Percentiles rank a stretch among this genome's conserved stretches.
phyloP scores from a whole-genome alignment of 2,113 vertebrate genomes.

The Ochotona princeps region DNA sequence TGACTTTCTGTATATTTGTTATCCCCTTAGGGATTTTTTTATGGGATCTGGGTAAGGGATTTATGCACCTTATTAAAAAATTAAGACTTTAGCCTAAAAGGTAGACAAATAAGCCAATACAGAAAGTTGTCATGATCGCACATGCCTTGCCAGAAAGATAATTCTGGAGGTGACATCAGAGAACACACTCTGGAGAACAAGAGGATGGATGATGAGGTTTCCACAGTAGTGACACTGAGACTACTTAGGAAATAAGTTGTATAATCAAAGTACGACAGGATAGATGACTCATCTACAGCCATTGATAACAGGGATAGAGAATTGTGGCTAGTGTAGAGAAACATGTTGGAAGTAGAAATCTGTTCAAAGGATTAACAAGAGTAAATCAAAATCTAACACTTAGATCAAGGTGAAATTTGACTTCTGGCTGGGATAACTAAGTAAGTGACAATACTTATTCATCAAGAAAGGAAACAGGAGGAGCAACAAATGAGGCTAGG shows the following conservation, averaged over 20 bases:
- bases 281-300: neutral
- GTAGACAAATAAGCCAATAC: neutral
- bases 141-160: neutral
- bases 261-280: neutral
- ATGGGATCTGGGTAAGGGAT: neutral
- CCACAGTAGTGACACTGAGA: neutral
- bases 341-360: neutral
- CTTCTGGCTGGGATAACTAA: neutral
- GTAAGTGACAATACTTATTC: neutral
- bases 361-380: neutral
- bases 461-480: neutral
- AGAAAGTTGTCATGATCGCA: neutral
- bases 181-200: neutral
- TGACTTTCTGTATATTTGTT: neutral
- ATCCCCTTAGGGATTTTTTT: neutral
- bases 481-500: neutral
- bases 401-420: neutral
- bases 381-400: neutral
- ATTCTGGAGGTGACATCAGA: neutral
- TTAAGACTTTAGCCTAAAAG: neutral
- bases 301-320: neutral
- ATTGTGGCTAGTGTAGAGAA: neutral
- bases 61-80: slow-evolving; percentile 1
- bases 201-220: neutral
- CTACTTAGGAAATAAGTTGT: neutral